A percentile compares a stretch with the other conserved stretches of the same genome.
Evolutionary conservation across 2,797 vertebrate species (phyloP).

Genomic region (Hoplostethus mediterraneus): DNA sequence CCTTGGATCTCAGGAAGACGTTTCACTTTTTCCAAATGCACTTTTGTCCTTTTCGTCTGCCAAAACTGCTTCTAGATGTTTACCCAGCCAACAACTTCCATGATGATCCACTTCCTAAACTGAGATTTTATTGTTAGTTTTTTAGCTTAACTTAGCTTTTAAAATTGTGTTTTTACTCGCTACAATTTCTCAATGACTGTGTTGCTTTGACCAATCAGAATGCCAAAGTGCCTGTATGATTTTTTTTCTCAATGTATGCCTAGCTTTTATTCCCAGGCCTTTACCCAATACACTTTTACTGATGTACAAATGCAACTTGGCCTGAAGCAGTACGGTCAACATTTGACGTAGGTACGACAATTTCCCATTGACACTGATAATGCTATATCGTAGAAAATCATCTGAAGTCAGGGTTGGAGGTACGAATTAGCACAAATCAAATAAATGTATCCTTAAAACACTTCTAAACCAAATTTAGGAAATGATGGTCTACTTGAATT

Average conservation of each 20-base stretch:
- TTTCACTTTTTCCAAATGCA: slow-evolving; percentile 51
- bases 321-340: slow-evolving; percentile 1
- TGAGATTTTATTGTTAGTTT: slow-evolving; percentile 21
- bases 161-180: slow-evolving; percentile 19
- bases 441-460: no score
- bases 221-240: slow-evolving; percentile 32
- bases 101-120: slow-evolving; percentile 16
- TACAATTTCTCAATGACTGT: background rate
- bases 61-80: slow-evolving; percentile 41
- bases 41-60: slow-evolving; percentile 44
- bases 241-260: slow-evolving; percentile 17
- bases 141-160: slow-evolving; percentile 19
- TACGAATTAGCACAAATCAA: no score
- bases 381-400: background rate
- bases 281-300: background rate
- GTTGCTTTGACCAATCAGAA: background rate
- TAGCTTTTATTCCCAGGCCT: background rate
- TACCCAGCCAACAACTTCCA: slow-evolving; percentile 42
- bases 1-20: slow-evolving; percentile 44
- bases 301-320: background rate
- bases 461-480: slow-evolving; percentile 2
- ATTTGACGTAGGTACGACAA: background rate
- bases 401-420: no score
- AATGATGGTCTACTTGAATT: slow-evolving; percentile 17
- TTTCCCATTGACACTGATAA: background rate